Percentiles rank a stretch among this genome's conserved stretches.
phyloP scores from a whole-genome alignment of 2,797 vertebrate genomes.

The Remorina albescens region DNA sequence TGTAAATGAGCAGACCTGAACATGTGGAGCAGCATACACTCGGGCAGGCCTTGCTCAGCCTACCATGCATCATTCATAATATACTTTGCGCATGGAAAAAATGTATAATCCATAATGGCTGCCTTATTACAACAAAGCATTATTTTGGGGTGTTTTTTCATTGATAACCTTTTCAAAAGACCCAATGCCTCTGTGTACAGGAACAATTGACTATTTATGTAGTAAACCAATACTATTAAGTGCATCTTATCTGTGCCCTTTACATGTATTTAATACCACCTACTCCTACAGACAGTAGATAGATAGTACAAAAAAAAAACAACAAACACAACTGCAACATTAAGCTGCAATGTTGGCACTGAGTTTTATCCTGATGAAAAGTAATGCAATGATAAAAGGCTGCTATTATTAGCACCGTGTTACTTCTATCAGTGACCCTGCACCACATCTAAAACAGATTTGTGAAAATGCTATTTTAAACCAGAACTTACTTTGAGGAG shows the following conservation, averaged over 20 bases:
- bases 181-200: neutral
- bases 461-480: slow-evolving; percentile 44
- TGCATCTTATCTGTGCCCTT: neutral
- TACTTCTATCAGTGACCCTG: slow-evolving; percentile 46
- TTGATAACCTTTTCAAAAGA: slow-evolving; percentile 20
- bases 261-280: neutral
- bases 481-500: slow-evolving; percentile 12
- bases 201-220: neutral
- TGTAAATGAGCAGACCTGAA: slow-evolving; percentile 7
- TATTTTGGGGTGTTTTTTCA: slow-evolving; percentile 18
- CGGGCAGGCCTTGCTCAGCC: slow-evolving; percentile 6
- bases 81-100: slow-evolving; percentile 38
- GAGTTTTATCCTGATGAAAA: slow-evolving; percentile 44
- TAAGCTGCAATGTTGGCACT: slow-evolving; percentile 32
- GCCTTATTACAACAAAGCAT: slow-evolving; percentile 1
- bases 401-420: slow-evolving; percentile 51
- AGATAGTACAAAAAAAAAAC: no score
- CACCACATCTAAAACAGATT: neutral
- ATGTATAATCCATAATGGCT: slow-evolving; percentile 29
- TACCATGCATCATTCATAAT: slow-evolving; percentile 47
- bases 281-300: neutral
- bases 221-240: no score
- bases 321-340: no score
- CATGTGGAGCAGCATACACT: slow-evolving; percentile 6
- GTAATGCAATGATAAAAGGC: slow-evolving; percentile 28